phyloP scores from a whole-genome alignment of 2,888 invertebrate species.

The Hermaeophaga mercurialis region DNA sequence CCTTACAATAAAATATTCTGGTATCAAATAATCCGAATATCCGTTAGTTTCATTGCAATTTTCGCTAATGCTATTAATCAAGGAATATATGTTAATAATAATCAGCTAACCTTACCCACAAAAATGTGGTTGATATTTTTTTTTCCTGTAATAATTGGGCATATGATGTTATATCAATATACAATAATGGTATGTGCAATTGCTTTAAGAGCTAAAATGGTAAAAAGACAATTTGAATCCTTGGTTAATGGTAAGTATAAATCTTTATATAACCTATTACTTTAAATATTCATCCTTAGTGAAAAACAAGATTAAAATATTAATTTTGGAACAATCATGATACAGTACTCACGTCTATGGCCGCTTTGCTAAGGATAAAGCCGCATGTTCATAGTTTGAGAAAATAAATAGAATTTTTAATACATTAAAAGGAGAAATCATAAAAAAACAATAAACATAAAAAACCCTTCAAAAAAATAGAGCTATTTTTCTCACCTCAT shows the following conservation, averaged over 20 bases:
- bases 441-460: too few species aligned
- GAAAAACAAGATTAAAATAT: too few species aligned
- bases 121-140: slow-evolving; percentile 1
- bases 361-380: too few species aligned
- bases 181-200: not conserved
- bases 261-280: too few species aligned
- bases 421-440: too few species aligned
- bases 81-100: not conserved
- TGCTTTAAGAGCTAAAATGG: not conserved
- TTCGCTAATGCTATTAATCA: not conserved
- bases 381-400: too few species aligned
- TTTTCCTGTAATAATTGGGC: not conserved
- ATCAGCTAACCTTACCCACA: not conserved
- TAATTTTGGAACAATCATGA: too few species aligned
- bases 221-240: not conserved
- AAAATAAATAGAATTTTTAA: too few species aligned
- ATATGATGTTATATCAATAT: slow-evolving; percentile 1
- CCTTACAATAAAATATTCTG: slow-evolving; percentile 12
- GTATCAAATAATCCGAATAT: slow-evolving; percentile 10
- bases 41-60: not conserved
- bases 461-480: too few species aligned
- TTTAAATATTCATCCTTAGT: too few species aligned
- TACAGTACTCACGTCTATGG: too few species aligned
- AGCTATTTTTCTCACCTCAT: too few species aligned
- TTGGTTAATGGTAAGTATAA: not conserved